Conservation (phyloP, 2,797 vertebrate genomes). For the Argentina silus region DNA sequence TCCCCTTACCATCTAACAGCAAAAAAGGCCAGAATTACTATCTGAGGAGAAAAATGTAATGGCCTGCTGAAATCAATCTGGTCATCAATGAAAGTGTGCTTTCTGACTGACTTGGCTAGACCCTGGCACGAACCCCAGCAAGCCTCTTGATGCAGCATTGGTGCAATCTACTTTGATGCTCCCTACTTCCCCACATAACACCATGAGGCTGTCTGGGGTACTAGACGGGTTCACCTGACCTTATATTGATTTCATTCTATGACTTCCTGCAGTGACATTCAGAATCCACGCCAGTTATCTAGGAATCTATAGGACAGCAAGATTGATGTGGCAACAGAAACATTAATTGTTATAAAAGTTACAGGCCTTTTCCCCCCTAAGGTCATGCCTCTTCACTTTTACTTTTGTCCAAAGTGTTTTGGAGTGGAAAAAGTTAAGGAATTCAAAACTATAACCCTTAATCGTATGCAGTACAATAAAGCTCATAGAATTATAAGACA, state of each 20-base stretch:
- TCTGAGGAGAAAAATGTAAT: conserved; percentile 62
- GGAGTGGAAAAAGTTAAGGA: background rate
- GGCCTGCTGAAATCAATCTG: conserved; percentile 73
- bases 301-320: conserved; percentile 78
- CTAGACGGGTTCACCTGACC: conserved; percentile 76
- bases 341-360: conserved; percentile 75
- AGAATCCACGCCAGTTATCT: conserved; percentile 74
- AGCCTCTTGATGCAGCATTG: conserved; percentile 65
- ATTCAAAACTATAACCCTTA: background rate
- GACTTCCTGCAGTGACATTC: conserved; percentile 84
- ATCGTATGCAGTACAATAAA: too few species aligned
- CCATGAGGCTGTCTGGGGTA: conserved; percentile 53
- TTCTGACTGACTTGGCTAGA: conserved; percentile 71
- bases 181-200: conserved; percentile 54
- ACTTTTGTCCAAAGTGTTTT: background rate
- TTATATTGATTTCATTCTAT: conserved; percentile 78
- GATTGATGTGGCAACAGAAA: conserved; percentile 76
- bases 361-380: conserved; percentile 54
- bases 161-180: conserved; percentile 78
- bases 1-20: conserved; percentile 22
- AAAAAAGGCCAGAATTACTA: conserved; percentile 67
- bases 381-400: conserved; percentile 58
- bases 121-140: conserved; percentile 69
- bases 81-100: conserved; percentile 68
- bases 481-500: too few species aligned